Evolutionary conservation across 35 echinoderm and acorn worm species (phyloP), one percentile per base, ranked within the genome.

Genomic region (Apostichopus californicus): DNA sequence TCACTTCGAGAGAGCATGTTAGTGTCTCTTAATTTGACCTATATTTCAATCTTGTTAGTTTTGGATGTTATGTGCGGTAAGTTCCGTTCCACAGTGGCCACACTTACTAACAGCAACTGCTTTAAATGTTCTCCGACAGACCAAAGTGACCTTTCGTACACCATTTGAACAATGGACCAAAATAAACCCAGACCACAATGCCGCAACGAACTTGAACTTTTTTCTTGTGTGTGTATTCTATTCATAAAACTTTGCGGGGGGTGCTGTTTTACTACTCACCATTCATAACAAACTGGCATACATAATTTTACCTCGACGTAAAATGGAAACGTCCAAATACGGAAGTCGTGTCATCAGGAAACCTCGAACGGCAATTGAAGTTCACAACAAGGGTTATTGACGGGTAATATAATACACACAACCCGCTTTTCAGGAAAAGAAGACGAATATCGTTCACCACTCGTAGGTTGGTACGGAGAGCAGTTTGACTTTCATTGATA

Each of bases 311-410:
- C 80, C 80, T 53, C 17, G 34, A 15, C 80, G 55, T 34, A 6
- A 83, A 83, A 83, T 83, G 80, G 80, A 83, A 18, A 83, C 34
- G 55, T 56, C 80, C 80, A 83, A 83, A 83, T 56, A 83, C 80
- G 80, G 80, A 83, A 83, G 80, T 83, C 52, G 80, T n/a, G 80
- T 83, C 80, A 83, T 56, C 80, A 46, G 80, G 80, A 83, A 83
- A 83, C 52, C 64, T 18, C 11, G 64, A 68, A 11, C 5, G 79
- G 52, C 22, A 21, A 81, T 34, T 14, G 13, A 8, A 46, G 80
- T 7, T 83, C 12, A 15, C 13, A 53, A 55, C 52, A 56, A 83
- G 80, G 80, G 80, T 46, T 56, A 55, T n/a, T 80, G 22, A 80
- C 8, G 18, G 24, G 24, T 80, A 24, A 25, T 34, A 6, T 80